These are phyloP conservation scores for Zalophus californianus DNA, from an alignment of 2,797 vertebrate genomes.

Conservation along the genomic window DNA sequence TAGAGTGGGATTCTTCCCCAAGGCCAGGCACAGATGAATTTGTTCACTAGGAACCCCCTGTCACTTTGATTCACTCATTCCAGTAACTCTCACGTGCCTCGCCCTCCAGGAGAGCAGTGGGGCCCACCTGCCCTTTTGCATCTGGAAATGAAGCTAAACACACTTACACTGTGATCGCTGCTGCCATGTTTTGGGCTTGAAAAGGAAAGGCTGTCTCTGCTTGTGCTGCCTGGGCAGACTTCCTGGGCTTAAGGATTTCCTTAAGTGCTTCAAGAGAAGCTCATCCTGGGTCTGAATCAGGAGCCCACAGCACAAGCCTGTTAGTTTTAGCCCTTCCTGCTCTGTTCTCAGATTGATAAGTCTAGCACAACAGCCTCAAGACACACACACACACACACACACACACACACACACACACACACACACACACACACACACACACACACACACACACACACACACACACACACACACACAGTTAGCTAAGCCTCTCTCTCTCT, in stretches of 20 bases:
- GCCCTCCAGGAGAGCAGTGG: neutral
- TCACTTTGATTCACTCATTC: neutral
- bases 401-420: neutral
- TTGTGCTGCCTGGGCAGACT: neutral
- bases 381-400: neutral
- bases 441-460: too few species aligned
- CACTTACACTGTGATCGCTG: neutral
- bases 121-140: neutral
- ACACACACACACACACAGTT: neutral
- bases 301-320: neutral
- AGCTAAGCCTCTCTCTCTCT: constrained; percentile 38
- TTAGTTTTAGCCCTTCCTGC: neutral
- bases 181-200: neutral
- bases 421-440: neutral
- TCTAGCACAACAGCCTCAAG: neutral
- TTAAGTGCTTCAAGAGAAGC: neutral
- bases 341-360: neutral
- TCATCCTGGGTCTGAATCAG: neutral
- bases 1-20: neutral
- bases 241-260: constrained; percentile 30
- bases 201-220: neutral
- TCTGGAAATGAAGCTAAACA: neutral
- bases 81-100: neutral
- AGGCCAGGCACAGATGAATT: neutral
- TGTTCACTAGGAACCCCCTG: neutral